Evolutionary conservation across 2,888 invertebrate species (phyloP).

Genomic region (Deilephila porcellus): DNA sequence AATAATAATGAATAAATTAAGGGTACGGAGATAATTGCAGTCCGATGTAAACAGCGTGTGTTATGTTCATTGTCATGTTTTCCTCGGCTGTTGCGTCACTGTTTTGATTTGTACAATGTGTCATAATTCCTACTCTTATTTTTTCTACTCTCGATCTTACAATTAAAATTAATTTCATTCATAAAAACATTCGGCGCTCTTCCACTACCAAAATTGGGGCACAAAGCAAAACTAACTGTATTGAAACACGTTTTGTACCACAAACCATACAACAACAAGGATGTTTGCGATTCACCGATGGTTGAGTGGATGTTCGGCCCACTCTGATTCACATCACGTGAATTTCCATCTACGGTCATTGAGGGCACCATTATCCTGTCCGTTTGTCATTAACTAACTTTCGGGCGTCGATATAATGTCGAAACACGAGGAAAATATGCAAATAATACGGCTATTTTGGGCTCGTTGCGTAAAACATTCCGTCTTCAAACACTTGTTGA

Average conservation of each 20-base stretch:
- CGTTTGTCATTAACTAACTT: background rate
- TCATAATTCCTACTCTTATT: too few species aligned
- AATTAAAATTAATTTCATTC: background rate
- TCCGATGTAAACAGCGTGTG: background rate
- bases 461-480: background rate
- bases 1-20: background rate
- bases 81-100: background rate
- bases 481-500: background rate
- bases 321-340: background rate
- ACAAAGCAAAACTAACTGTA: too few species aligned
- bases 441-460: constrained; percentile 2
- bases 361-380: constrained; percentile 1
- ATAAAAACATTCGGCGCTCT: too few species aligned
- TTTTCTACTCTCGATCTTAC: too few species aligned
- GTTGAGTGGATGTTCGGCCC: background rate
- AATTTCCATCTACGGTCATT: background rate
- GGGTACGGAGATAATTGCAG: constrained; percentile 6
- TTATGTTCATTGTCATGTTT: constrained; percentile 3
- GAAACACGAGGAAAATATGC: constrained; percentile 10
- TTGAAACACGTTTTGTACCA: background rate
- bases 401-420: background rate
- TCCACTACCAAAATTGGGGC: too few species aligned
- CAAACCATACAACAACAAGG: background rate
- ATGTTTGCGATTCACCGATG: background rate
- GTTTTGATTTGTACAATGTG: background rate